A percentile compares a stretch with the other conserved stretches of the same genome.
Evolutionary conservation across 2,888 invertebrate genomes (phyloP).

Genomic region (Mimachlamys varia): DNA sequence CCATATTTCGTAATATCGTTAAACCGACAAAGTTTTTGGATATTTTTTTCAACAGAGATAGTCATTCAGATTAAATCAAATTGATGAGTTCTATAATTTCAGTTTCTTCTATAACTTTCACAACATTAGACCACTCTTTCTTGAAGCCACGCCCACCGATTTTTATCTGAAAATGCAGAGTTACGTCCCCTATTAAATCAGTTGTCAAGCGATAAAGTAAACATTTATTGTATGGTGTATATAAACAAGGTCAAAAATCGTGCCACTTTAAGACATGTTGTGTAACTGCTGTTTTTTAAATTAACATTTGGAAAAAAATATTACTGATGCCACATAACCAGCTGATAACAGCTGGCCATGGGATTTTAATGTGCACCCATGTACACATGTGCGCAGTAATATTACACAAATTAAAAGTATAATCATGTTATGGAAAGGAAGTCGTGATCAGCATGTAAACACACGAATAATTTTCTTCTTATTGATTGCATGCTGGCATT

Average conservation of each 20-base stretch:
- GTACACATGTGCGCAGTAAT: too few relatives aligned
- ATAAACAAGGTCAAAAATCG: background rate
- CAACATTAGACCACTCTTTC: background rate
- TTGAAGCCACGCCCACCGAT: slow-evolving; percentile 19
- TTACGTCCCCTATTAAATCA: background rate
- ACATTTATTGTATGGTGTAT: background rate
- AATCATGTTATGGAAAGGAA: too few relatives aligned
- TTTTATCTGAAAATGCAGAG: background rate
- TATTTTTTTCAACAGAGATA: background rate
- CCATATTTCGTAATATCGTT: background rate
- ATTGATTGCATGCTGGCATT: too few relatives aligned
- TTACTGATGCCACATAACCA: too few relatives aligned
- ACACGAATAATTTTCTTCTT: too few relatives aligned
- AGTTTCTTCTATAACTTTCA: background rate
- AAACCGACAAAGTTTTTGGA: background rate
- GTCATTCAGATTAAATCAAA: background rate
- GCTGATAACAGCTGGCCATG: too few relatives aligned
- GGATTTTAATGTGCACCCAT: too few relatives aligned
- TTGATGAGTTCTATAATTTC: background rate
- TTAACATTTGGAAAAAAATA: background rate
- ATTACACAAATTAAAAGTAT: too few relatives aligned
- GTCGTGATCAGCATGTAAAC: too few relatives aligned
- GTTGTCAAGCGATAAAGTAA: slow-evolving; percentile 33
- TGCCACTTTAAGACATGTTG: background rate
- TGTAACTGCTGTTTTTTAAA: background rate